A percentile compares a stretch with the other conserved stretches of the same genome.
Evolutionary conservation across 2,797 vertebrate species (phyloP).

Genomic region (Amblyopsis hoosieri): DNA sequence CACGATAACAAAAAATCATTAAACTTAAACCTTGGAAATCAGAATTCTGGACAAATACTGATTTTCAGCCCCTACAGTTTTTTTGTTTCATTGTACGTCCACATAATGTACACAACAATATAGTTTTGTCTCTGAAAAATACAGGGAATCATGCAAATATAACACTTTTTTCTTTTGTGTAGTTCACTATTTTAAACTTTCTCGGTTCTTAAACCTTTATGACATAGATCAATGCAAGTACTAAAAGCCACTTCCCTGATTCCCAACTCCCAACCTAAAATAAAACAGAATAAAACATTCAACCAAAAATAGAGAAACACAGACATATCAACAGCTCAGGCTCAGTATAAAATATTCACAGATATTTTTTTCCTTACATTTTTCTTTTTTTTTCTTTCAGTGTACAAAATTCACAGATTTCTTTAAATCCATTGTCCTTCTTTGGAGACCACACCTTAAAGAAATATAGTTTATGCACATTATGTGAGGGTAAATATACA

Average conservation of each 20-base stretch:
- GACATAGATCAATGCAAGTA: conserved; percentile 69
- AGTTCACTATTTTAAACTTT: conserved; percentile 72
- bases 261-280: conserved; percentile 19
- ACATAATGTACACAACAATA: conserved; percentile 82
- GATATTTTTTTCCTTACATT: conserved; percentile 58
- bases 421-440: conserved; percentile 61
- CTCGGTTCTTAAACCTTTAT: conserved; percentile 71
- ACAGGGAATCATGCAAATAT: conserved; percentile 86
- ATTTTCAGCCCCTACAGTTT: conserved; percentile 67
- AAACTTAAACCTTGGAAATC: conserved; percentile 63
- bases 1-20: conserved; percentile 53
- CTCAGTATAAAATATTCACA: conserved; percentile 79
- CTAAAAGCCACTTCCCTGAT: conserved; percentile 49
- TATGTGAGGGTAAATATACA: conserved; percentile 27
- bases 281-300: conserved; percentile 48
- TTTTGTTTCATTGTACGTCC: conserved; percentile 72
- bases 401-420: conserved; percentile 84
- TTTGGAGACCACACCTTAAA: conserved; percentile 67
- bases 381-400: conserved; percentile 57
- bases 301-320: conserved; percentile 65
- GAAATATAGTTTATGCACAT: conserved; percentile 37
- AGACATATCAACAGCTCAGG: conserved; percentile 75
- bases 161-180: conserved; percentile 74
- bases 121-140: conserved; percentile 79
- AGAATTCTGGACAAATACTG: conserved; percentile 57